phyloP scores from a whole-genome alignment of 2,888 invertebrate species.

The Mythimna pallens region DNA sequence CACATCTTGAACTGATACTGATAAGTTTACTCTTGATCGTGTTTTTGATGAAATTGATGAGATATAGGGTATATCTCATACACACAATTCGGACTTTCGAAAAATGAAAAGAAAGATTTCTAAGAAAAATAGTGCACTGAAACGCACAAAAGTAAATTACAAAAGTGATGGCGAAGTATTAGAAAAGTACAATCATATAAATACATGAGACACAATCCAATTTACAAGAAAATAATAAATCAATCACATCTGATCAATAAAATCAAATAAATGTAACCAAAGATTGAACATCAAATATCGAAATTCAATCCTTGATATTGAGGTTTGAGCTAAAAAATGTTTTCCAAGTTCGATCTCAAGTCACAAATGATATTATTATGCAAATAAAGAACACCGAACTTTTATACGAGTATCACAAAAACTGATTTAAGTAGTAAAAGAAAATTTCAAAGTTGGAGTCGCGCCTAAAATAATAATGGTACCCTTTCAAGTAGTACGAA shows the following conservation, averaged over 20 bases:
- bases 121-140: no score
- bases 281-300: constrained; percentile 37
- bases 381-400: constrained; percentile 57
- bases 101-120: no score
- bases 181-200: not conserved
- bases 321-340: constrained; percentile 34
- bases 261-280: constrained; percentile 17
- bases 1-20: no score
- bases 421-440: constrained; percentile 58
- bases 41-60: no score
- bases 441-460: constrained; percentile 48
- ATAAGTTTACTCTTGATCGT: no score
- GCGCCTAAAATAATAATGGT: constrained; percentile 42
- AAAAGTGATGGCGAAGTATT: not conserved
- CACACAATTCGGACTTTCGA: no score
- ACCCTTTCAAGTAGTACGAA: not conserved
- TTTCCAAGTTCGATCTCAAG: constrained; percentile 44
- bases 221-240: not conserved
- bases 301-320: constrained; percentile 50
- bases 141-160: no score
- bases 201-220: not conserved
- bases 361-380: constrained; percentile 64
- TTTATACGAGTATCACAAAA: constrained; percentile 49
- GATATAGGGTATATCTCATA: no score
- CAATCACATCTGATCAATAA: constrained; percentile 6